Conservation (phyloP, 2,113 vertebrate species). For the Nannobrachium achirus region DNA sequence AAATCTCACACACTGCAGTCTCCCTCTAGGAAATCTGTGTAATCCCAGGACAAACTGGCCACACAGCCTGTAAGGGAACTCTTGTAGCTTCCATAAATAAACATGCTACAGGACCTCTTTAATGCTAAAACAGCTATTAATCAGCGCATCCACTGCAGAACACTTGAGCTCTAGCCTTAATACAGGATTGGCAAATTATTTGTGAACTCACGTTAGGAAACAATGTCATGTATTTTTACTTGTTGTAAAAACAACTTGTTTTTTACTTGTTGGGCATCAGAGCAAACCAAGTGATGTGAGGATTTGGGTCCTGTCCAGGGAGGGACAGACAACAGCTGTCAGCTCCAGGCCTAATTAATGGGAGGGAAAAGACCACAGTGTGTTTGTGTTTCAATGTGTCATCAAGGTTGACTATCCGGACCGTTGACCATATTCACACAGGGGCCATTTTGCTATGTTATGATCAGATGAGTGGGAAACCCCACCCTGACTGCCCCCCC, state of each 20-base stretch:
- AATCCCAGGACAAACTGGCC: conserved; percentile 13
- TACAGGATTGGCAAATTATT: conserved; percentile 7
- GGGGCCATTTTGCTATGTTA: not conserved
- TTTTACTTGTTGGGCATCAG: too few species aligned
- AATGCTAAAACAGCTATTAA: not conserved
- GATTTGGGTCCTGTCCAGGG: conserved; percentile 23
- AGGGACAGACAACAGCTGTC: conserved; percentile 59
- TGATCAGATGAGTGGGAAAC: too few species aligned
- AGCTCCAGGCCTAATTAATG: conserved; percentile 61
- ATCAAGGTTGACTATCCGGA: conserved; percentile 29
- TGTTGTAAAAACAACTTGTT: too few species aligned
- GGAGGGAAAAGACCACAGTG: conserved; percentile 44
- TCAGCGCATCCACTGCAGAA: not conserved
- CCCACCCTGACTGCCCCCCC: too few species aligned
- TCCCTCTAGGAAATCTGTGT: conserved; percentile 39
- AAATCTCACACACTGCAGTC: not conserved
- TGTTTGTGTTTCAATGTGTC: conserved; percentile 10
- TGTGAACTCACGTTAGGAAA: not conserved
- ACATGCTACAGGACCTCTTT: not conserved
- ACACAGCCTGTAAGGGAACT: conserved; percentile 5
- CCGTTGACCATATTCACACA: not conserved
- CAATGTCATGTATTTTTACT: not conserved
- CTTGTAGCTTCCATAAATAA: not conserved
- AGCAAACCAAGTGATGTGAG: not conserved
- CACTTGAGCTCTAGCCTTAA: not conserved